phyloP scores from a whole-genome alignment of 2,797 vertebrate genomes.

The Spea hammondii region DNA sequence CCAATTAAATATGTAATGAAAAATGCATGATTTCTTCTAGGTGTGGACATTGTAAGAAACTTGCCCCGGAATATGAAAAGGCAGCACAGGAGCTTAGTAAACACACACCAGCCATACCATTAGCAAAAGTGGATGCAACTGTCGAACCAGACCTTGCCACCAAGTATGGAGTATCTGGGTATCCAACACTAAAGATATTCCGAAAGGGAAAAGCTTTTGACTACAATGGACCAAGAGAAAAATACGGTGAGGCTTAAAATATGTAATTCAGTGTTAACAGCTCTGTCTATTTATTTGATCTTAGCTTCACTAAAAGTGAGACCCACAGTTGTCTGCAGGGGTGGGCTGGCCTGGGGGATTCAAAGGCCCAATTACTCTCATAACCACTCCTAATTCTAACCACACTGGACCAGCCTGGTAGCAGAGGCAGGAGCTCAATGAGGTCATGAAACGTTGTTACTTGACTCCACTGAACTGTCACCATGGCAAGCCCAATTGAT shows the following conservation, averaged over 20 bases:
- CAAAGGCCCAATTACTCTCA: too few species aligned
- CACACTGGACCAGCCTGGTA: too few species aligned
- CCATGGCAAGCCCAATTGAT: too few species aligned
- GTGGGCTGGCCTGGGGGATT: too few species aligned
- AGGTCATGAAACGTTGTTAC: too few species aligned
- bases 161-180: slow-evolving; percentile 83
- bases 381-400: too few species aligned
- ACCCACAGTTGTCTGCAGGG: too few species aligned
- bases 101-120: slow-evolving; percentile 79
- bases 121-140: slow-evolving; percentile 90
- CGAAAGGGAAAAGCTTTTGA: slow-evolving; percentile 89
- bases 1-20: background rate
- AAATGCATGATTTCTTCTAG: slow-evolving; percentile 59
- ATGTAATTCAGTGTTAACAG: too few species aligned
- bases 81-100: slow-evolving; percentile 85
- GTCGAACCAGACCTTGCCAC: slow-evolving; percentile 79
- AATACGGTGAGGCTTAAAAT: slow-evolving; percentile 70
- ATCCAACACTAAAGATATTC: slow-evolving; percentile 94
- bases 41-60: slow-evolving; percentile 95
- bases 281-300: too few species aligned
- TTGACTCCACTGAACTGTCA: too few species aligned
- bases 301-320: too few species aligned
- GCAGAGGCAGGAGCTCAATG: too few species aligned
- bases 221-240: slow-evolving; percentile 92
- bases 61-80: slow-evolving; percentile 94